phyloP scores from a whole-genome alignment of 2,888 invertebrate species.

The Aethes cnicana region DNA sequence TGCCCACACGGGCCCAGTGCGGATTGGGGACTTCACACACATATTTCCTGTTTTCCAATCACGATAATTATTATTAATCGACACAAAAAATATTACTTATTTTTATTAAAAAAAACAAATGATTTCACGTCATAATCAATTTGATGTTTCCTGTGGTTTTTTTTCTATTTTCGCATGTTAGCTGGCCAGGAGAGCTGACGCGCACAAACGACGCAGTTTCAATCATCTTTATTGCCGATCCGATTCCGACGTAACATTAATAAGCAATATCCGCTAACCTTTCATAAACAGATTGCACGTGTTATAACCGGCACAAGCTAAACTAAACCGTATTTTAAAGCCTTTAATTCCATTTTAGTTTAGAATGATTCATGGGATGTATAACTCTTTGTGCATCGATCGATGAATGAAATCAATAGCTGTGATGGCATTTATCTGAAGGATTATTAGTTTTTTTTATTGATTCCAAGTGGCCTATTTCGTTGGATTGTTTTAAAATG shows the following conservation, averaged over 20 bases:
- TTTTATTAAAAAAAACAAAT: no score
- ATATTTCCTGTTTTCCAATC: no score
- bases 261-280: conserved; percentile 76
- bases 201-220: conserved; percentile 46
- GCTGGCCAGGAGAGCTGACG: no score
- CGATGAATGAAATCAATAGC: conserved; percentile 67
- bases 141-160: no score
- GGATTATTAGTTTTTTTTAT: conserved; percentile 26
- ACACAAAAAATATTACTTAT: no score
- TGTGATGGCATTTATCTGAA: conserved; percentile 25
- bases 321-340: conserved; percentile 37
- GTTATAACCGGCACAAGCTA: conserved; percentile 40
- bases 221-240: conserved; percentile 70
- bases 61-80: no score
- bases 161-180: no score
- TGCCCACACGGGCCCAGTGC: no score
- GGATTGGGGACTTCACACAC: no score
- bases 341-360: neutral
- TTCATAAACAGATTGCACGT: conserved; percentile 66
- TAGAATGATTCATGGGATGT: conserved; percentile 13
- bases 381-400: conserved; percentile 48
- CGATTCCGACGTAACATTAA: conserved; percentile 70
- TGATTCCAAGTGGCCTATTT: no score
- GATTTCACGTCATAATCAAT: no score
- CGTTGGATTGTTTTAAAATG: no score